Evolutionary conservation across 2,797 vertebrate species (phyloP).

Genomic region (Eulemur albifrons): DNA sequence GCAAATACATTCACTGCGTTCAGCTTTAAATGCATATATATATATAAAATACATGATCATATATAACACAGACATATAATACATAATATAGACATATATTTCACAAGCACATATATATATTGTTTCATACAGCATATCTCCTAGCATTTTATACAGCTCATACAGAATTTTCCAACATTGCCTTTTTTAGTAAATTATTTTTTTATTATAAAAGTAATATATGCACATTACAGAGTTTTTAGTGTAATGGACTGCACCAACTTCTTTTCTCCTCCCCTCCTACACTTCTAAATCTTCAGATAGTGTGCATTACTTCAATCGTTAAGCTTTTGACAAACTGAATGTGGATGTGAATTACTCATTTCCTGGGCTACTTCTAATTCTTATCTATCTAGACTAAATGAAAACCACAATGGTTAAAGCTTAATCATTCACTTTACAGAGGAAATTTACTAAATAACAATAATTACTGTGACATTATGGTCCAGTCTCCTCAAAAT

Average conservation of each 20-base stretch:
- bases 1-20: neutral
- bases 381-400: slow-evolving; percentile 13
- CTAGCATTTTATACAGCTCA: neutral
- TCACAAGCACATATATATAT: neutral
- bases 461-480: neutral
- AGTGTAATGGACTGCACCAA: neutral
- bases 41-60: neutral
- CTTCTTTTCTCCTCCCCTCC: neutral
- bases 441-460: neutral
- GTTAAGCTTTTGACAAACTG: neutral
- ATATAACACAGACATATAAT: neutral
- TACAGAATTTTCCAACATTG: neutral
- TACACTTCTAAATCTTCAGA: neutral
- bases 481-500: neutral
- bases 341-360: neutral
- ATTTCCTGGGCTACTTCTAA: slow-evolving; percentile 13
- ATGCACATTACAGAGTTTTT: neutral
- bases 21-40: neutral
- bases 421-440: neutral
- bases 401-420: slow-evolving; percentile 21
- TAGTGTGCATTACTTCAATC: neutral
- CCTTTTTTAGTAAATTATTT: neutral
- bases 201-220: neutral
- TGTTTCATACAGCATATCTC: neutral
- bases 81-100: neutral